phyloP scores from a whole-genome alignment of 2,888 invertebrate species.

The Eupithecia inturbata region DNA sequence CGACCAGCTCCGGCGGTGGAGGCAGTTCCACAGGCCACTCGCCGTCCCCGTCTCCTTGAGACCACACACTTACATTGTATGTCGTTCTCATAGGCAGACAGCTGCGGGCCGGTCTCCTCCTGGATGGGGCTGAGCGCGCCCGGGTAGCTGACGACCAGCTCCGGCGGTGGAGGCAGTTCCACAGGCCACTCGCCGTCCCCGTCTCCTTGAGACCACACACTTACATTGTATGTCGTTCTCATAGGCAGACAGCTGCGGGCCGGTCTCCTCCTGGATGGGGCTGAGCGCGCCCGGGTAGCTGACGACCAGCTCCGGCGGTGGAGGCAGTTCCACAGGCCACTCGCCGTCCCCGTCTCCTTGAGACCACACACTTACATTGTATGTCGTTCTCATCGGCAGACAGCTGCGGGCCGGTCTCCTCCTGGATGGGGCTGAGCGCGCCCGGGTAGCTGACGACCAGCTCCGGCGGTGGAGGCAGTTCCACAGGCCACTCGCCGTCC shows the following conservation, averaged over 20 bases:
- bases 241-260: constrained; percentile 72
- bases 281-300: constrained; percentile 74
- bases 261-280: constrained; percentile 77
- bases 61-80: too few relatives aligned
- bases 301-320: constrained; percentile 72
- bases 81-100: constrained; percentile 76
- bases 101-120: constrained; percentile 74
- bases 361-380: too few relatives aligned
- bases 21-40: constrained; percentile 53
- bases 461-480: constrained; percentile 68
- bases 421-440: constrained; percentile 76
- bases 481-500: constrained; percentile 51
- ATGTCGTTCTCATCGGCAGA: constrained; percentile 74
- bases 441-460: constrained; percentile 71
- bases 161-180: constrained; percentile 66
- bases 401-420: constrained; percentile 74
- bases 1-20: constrained; percentile 72
- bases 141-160: constrained; percentile 70
- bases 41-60: constrained; percentile 48
- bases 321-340: constrained; percentile 55
- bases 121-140: constrained; percentile 77
- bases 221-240: constrained; percentile 71
- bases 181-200: constrained; percentile 49
- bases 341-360: constrained; percentile 49
- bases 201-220: constrained; percentile 51